These are phyloP conservation scores for Xenopus laevis DNA, from an alignment of 2,113 vertebrate genomes.

Conservation along the genomic window DNA sequence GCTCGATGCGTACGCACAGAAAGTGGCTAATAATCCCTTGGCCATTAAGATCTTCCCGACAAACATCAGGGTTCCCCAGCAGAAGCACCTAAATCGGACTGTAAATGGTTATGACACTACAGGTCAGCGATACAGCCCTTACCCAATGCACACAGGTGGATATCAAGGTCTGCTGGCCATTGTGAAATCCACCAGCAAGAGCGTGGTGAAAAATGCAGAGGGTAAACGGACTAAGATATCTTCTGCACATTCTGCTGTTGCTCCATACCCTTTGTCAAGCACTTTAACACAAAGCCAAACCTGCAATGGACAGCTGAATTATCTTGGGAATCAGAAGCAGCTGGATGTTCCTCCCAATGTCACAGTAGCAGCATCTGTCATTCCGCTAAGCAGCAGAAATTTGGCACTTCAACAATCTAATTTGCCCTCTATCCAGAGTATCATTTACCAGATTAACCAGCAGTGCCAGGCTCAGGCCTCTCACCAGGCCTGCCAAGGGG, in stretches of 20 bases:
- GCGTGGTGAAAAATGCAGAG: conserved; percentile 88
- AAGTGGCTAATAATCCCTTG: conserved; percentile 88
- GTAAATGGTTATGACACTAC: conserved; percentile 96
- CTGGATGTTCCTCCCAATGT: conserved; percentile 85
- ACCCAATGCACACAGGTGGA: conserved; percentile 78
- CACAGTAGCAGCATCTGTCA: conserved; percentile 79
- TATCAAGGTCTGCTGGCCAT: conserved; percentile 90
- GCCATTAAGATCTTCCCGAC: conserved; percentile 99
- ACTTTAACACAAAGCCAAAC: conserved; percentile 81
- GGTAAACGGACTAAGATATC: conserved; percentile 96
- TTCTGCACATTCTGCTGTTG: conserved; percentile 82
- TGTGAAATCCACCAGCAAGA: conserved; percentile 77
- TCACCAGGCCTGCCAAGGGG: conserved; percentile 82
- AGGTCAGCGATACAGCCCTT: conserved; percentile 88
- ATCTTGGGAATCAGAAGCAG: conserved; percentile 76
- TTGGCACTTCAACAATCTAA: conserved; percentile 82
- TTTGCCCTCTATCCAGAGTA: conserved; percentile 95
- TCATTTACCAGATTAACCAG: conserved; percentile 98
- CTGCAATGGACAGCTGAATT: conserved; percentile 71
- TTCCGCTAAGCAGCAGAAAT: conserved; percentile 77
- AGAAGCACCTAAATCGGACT: conserved; percentile 97
- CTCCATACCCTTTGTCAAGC: conserved; percentile 86
- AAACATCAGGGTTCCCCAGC: conserved; percentile 97
- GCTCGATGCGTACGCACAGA: conserved; percentile 95
- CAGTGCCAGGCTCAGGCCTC: conserved; percentile 91